phyloP scores from a whole-genome alignment of 2,113 vertebrate genomes.

The Falco punctatus region DNA sequence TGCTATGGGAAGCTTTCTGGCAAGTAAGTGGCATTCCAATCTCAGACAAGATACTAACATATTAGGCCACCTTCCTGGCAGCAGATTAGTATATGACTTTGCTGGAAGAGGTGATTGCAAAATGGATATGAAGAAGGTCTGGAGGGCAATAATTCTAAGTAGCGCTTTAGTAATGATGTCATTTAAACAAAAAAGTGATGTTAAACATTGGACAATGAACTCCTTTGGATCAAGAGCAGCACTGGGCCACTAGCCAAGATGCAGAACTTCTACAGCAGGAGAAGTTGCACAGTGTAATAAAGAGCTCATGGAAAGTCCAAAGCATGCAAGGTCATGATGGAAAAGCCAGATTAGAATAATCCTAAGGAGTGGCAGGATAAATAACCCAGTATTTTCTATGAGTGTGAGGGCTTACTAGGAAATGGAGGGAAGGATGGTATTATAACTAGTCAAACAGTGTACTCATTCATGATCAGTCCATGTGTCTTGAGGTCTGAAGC shows the following conservation, averaged over 20 bases:
- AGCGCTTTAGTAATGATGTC: not conserved
- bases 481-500: not conserved
- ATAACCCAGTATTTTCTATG: not conserved
- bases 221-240: not conserved
- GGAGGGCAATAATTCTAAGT: not conserved
- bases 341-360: not conserved
- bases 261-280: not conserved
- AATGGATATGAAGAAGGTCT: not conserved
- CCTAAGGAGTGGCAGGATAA: not conserved
- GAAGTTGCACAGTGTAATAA: not conserved
- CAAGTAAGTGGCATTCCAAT: not conserved
- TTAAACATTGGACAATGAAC: not conserved
- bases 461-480: not conserved
- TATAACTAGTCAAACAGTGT: too few species aligned
- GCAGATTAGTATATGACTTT: not conserved
- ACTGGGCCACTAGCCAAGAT: not conserved
- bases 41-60: not conserved
- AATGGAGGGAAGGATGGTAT: not conserved
- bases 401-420: not conserved
- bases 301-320: not conserved
- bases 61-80: conserved; percentile 5
- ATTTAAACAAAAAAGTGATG: not conserved
- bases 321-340: not conserved
- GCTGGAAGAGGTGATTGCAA: not conserved
- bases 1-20: not conserved